Evolutionary conservation across 2,113 vertebrate species (phyloP), one percentile per base, ranked within the genome.

Genomic region (Gallinago undulata): DNA sequence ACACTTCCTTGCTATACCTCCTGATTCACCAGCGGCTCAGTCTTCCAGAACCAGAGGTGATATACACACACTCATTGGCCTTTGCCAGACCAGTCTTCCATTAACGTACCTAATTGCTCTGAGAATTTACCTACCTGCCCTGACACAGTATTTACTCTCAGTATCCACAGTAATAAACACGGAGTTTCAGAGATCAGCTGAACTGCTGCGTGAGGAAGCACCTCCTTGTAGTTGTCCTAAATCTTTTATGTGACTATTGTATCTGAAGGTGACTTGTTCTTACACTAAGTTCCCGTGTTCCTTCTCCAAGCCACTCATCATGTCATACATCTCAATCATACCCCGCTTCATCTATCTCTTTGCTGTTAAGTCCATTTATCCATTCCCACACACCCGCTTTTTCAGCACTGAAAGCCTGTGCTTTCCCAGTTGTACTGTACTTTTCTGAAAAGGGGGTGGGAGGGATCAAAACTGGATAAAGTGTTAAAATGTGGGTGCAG

Each of bases 31-130:
- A 78, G 79, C 1, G 2, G 56, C 43, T 79, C 67, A 62, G 6
- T 22, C 64, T 11, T 28, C 33, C 43, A 70, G 60, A 62, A 70
- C 31, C 70, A 64, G 11, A 53, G 35, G 22, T 5, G 12, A 55
- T 11, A 56, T 0, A 53, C 21, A 39, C n/a, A 47, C 1, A 1
- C 28, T 23, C 56, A 48, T 39, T 3, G 9, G 37, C 25, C 56
- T 63, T 64, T 25, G 37, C 33, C 45, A 69, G 27, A 66, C 13
- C 50, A 64, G 22, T 37, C 53, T 50, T 8, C 76, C 39, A 30
- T 15, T 27, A 28, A 25, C 0, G 2, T 1, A 11, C 24, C 51
- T 59, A 56, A 24, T 3, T 37, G 51, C 62, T 79, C 75, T 50
- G 67, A 59, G 31, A 35, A 79, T 31, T 33, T 25, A 63, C 24